Conservation (phyloP, 2,113 vertebrate genomes). For the Microtus pennsylvanicus region DNA sequence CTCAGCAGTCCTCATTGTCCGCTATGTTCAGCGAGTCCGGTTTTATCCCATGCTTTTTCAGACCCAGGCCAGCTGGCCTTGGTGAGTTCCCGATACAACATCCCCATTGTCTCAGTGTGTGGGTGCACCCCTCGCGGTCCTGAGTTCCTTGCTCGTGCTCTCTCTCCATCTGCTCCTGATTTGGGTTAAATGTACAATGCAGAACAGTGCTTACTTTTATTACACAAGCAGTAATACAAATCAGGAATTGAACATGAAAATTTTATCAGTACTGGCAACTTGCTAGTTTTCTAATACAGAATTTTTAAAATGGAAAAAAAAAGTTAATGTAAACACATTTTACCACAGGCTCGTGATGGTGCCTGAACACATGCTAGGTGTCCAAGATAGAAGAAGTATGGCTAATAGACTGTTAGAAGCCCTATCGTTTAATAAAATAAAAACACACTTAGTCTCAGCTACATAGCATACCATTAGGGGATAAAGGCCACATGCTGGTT, state of each 20-base stretch:
- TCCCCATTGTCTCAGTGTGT: too few species aligned
- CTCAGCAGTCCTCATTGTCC: too few species aligned
- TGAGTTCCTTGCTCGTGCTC: too few species aligned
- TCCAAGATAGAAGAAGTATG: conserved; percentile 26
- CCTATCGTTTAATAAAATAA: conserved; percentile 57
- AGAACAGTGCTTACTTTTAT: neutral
- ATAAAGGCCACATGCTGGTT: conserved; percentile 25
- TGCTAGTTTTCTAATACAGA: conserved; percentile 3
- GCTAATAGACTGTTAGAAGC: conserved; percentile 44
- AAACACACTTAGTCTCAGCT: conserved; percentile 42
- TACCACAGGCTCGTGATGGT: conserved; percentile 8
- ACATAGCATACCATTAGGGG: neutral
- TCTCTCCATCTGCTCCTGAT: too few species aligned
- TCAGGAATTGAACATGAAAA: conserved; percentile 5
- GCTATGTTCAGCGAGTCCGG: too few species aligned
- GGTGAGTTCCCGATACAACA: too few species aligned
- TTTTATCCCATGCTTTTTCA: too few species aligned
- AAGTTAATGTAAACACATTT: conserved; percentile 39
- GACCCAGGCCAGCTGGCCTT: too few species aligned
- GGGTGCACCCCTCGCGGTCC: too few species aligned
- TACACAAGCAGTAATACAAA: neutral
- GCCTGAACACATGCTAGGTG: conserved; percentile 25
- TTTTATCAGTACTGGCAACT: conserved; percentile 37
- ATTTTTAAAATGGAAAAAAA: neutral
- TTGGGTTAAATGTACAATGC: neutral